These are phyloP conservation scores for human DNA, from an alignment of 2,113 vertebrate genomes.

Conservation along the genomic window GRCh38 chr15:42220501-42221000, in stretches of 20 bases:
- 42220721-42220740: background rate
- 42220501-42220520: background rate
- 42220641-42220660: background rate
- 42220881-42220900: too few species aligned
- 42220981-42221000: too few species aligned
- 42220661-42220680: background rate
- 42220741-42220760: background rate
- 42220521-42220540: background rate
- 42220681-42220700: background rate
- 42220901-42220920: too few species aligned
- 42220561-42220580: conserved; percentile 37
- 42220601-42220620: background rate
- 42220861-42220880: too few species aligned
- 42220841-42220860: too few species aligned
- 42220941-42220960: too few species aligned
- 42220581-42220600: conserved; percentile 5
- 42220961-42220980: too few species aligned
- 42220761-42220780: background rate
- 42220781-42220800: too few species aligned
- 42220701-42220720: background rate
- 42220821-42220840: too few species aligned
- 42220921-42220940: too few species aligned
- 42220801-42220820: too few species aligned
- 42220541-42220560: background rate
- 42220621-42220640: background rate